Evolutionary conservation across 2,797 vertebrate species (phyloP).

Genomic region (Enteromius argenteus): DNA sequence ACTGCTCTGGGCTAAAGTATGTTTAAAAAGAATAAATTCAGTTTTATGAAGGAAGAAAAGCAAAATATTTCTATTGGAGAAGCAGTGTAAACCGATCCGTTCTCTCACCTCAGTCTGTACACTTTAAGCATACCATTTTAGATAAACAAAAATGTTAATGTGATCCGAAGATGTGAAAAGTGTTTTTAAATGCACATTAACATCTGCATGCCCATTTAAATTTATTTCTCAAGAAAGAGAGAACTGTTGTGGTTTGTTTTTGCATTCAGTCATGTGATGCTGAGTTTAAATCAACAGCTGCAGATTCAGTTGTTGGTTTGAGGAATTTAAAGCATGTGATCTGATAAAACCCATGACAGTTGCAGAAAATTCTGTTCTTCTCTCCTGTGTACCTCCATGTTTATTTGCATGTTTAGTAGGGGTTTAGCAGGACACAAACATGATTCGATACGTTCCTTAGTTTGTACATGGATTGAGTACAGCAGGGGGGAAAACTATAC

Average conservation of each 20-base stretch:
- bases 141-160: neutral
- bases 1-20: conserved; percentile 5
- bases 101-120: neutral
- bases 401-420: neutral
- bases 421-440: neutral
- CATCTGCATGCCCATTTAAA: neutral
- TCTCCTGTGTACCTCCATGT: neutral
- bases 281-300: neutral
- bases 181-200: neutral
- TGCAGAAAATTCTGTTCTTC: conserved; percentile 15
- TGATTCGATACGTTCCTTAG: neutral
- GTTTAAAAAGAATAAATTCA: neutral
- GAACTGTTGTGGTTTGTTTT: neutral
- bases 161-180: neutral
- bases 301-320: conserved; percentile 15
- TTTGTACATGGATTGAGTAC: neutral
- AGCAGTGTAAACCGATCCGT: neutral
- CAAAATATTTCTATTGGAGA: conserved; percentile 11
- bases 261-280: neutral
- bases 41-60: neutral
- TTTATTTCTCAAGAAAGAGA: neutral
- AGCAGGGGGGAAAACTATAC: no score
- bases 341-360: conserved; percentile 29
- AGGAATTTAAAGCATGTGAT: conserved; percentile 56
- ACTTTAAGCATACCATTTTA: conserved; percentile 1